Conservation (phyloP, 2,888 invertebrate genomes). For the Agonum fuliginosum region DNA sequence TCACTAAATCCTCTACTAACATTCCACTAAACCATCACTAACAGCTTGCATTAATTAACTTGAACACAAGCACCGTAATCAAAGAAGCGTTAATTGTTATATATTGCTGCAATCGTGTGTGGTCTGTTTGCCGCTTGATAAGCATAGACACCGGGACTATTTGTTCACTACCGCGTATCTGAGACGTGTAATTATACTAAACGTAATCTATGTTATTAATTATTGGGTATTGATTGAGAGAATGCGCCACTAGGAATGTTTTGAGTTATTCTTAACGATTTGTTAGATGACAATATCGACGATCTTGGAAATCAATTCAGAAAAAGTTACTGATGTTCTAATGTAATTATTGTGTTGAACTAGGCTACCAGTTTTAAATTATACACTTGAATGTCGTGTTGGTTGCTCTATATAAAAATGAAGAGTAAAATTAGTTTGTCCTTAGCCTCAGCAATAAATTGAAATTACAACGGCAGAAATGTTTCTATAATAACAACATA, state of each 20-base stretch:
- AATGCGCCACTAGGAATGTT: conserved; percentile 36
- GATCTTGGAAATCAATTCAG: neutral
- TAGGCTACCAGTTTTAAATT: conserved; percentile 10
- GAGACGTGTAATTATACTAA: conserved; percentile 48
- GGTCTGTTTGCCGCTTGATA: conserved; percentile 18
- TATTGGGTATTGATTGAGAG: conserved; percentile 51
- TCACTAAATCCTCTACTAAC: conserved; percentile 21
- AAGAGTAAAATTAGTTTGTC: neutral
- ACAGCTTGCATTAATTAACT: conserved; percentile 45
- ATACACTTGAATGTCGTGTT: neutral
- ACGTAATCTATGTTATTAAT: conserved; percentile 54
- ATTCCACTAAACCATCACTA: conserved; percentile 40
- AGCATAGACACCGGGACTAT: neutral
- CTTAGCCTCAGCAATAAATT: no score
- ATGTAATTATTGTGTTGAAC: neutral
- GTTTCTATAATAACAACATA: no score
- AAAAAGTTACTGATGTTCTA: neutral
- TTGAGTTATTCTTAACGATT: neutral
- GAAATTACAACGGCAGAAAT: no score
- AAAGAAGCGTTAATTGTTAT: conserved; percentile 51
- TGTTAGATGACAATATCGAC: conserved; percentile 8
- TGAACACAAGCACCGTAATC: conserved; percentile 49
- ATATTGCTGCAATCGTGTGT: conserved; percentile 43
- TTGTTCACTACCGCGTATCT: conserved; percentile 35
- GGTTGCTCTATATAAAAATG: neutral